Percentiles rank a stretch among this genome's conserved stretches.
Conservation (phyloP, 2,113 vertebrate genomes). For the Noturus placidus region DNA sequence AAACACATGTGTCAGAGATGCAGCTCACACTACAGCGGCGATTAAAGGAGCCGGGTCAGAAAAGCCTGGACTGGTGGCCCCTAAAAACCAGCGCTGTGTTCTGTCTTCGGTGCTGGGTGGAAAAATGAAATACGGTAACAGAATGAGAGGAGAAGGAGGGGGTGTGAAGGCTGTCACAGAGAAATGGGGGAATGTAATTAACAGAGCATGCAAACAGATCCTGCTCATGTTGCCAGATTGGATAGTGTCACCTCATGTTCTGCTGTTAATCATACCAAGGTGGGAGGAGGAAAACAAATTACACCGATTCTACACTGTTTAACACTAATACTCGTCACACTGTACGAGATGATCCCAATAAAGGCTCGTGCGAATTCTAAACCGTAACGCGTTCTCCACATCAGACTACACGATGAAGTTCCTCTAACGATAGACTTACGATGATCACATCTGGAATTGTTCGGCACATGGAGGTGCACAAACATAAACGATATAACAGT, state of each 20-base stretch:
- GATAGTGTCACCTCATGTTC: background rate
- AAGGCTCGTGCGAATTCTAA: background rate
- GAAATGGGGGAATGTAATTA: constrained; percentile 19
- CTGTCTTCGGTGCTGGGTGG: background rate
- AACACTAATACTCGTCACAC: background rate
- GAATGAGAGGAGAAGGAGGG: background rate
- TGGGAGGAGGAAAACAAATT: background rate
- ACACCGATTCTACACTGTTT: background rate
- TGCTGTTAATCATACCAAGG: background rate
- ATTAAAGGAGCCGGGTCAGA: background rate
- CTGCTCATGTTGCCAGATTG: constrained; percentile 23
- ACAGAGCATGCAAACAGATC: constrained; percentile 6
- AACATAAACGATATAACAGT: background rate
- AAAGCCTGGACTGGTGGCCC: background rate
- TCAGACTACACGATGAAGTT: background rate
- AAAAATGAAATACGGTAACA: background rate
- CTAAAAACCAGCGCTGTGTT: background rate
- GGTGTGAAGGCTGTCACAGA: constrained; percentile 23
- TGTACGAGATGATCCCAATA: background rate
- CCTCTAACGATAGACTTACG: background rate
- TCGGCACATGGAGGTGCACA: background rate
- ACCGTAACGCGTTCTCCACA: background rate
- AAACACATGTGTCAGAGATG: background rate
- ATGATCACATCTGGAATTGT: background rate
- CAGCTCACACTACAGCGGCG: background rate